Evolutionary conservation across 2,113 vertebrate species (phyloP).

Genomic region (Peromyscus polionotus): DNA sequence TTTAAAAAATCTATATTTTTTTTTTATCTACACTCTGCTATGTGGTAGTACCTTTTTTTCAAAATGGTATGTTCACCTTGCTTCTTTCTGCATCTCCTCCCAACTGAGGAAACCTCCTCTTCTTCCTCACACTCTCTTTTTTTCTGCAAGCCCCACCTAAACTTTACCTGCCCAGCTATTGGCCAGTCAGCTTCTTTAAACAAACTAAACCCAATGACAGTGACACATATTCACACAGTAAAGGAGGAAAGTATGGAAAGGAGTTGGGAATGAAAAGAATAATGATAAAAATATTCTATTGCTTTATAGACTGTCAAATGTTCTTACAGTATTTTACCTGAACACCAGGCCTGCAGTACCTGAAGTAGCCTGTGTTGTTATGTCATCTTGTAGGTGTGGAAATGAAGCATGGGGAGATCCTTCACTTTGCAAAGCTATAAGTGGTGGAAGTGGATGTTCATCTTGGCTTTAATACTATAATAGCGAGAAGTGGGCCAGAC

Average conservation of each 20-base stretch:
- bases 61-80: too few relatives aligned
- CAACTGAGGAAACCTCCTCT: too few relatives aligned
- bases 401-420: not conserved
- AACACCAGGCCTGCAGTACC: not conserved
- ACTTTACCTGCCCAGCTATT: too few relatives aligned
- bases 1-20: too few relatives aligned
- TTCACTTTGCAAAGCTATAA: not conserved
- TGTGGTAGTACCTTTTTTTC: too few relatives aligned
- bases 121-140: too few relatives aligned
- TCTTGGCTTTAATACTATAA: not conserved
- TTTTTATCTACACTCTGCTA: too few relatives aligned
- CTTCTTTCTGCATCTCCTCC: too few relatives aligned
- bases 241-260: not conserved
- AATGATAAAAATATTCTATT: slow-evolving; percentile 21
- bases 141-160: too few relatives aligned
- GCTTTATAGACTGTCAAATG: not conserved
- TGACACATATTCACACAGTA: too few relatives aligned
- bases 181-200: too few relatives aligned
- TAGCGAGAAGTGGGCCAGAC: not conserved
- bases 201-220: too few relatives aligned
- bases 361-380: not conserved
- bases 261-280: not conserved
- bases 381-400: not conserved
- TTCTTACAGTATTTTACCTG: slow-evolving; percentile 24
- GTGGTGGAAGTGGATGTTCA: not conserved